These are phyloP conservation scores for Rhingia rostrata DNA, from an alignment of 2,888 invertebrate species.

Conservation along the genomic window DNA sequence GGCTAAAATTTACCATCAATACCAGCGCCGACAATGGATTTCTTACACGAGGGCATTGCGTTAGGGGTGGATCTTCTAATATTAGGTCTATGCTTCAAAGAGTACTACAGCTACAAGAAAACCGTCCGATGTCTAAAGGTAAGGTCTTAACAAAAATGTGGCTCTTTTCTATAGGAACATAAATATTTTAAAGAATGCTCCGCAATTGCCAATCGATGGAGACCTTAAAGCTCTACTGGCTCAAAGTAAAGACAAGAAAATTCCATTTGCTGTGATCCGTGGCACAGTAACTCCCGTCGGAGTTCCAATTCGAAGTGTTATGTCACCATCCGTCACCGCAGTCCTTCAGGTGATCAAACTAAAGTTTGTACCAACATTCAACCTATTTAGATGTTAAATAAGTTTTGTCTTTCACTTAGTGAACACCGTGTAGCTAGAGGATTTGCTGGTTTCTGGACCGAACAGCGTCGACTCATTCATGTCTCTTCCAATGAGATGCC, in stretches of 20 bases:
- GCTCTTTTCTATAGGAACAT: neutral
- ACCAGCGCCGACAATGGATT: slow-evolving; percentile 86
- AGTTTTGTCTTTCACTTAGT: slow-evolving; percentile 80
- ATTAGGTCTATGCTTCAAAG: slow-evolving; percentile 88
- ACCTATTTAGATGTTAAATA: neutral
- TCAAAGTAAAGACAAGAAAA: slow-evolving; percentile 86
- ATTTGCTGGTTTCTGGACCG: slow-evolving; percentile 93
- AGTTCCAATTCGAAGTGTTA: slow-evolving; percentile 89
- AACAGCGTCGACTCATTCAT: slow-evolving; percentile 90
- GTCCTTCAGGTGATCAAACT: slow-evolving; percentile 91
- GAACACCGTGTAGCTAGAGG: slow-evolving; percentile 93
- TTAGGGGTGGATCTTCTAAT: slow-evolving; percentile 90
- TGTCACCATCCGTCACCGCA: slow-evolving; percentile 89
- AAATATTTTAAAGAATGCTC: slow-evolving; percentile 85
- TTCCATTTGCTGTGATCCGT: slow-evolving; percentile 90
- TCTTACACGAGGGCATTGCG: slow-evolving; percentile 89
- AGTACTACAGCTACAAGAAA: slow-evolving; percentile 89
- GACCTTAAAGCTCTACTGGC: slow-evolving; percentile 86
- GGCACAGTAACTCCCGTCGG: slow-evolving; percentile 91
- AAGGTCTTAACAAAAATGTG: slow-evolving; percentile 75
- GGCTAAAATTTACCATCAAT: neutral
- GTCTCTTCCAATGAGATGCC: slow-evolving; percentile 91
- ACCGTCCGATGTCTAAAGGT: slow-evolving; percentile 89
- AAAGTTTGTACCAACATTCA: slow-evolving; percentile 73
- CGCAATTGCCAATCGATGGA: slow-evolving; percentile 87